These are phyloP conservation scores for Ethmia dodecea DNA, from an alignment of 2,888 invertebrate species.

Conservation along the genomic window DNA sequence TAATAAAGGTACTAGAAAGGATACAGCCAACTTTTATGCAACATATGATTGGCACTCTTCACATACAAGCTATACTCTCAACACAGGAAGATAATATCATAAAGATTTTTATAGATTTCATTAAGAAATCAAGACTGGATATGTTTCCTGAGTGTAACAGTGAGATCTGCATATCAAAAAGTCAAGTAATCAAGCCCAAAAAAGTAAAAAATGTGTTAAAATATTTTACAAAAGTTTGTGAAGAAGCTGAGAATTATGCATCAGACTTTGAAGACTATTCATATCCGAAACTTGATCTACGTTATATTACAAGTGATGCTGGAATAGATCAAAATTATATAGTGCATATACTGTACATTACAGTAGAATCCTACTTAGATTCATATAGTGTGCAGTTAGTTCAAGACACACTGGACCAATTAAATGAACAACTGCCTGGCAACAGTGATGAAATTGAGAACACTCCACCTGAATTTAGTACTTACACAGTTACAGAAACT, in stretches of 20 bases:
- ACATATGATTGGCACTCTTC: slow-evolving; percentile 39
- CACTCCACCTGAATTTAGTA: slow-evolving; percentile 22
- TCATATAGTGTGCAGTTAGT: slow-evolving; percentile 46
- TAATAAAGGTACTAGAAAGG: slow-evolving; percentile 44
- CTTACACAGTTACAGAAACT: slow-evolving; percentile 42
- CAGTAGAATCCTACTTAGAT: slow-evolving; percentile 54
- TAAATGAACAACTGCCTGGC: slow-evolving; percentile 37
- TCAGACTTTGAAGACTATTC: slow-evolving; percentile 12
- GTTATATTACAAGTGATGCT: slow-evolving; percentile 7
- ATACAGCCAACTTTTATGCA: slow-evolving; percentile 57
- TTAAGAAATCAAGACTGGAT: slow-evolving; percentile 38
- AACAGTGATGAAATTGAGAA: slow-evolving; percentile 12
- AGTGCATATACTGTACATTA: slow-evolving; percentile 42
- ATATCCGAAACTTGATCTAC: slow-evolving; percentile 34
- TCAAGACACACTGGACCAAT: slow-evolving; percentile 40
- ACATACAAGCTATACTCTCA: slow-evolving; percentile 34
- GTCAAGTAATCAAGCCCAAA: slow-evolving; percentile 24
- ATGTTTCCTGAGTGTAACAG: slow-evolving; percentile 24
- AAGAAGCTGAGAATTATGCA: not conserved
- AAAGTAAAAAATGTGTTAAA: slow-evolving; percentile 32
- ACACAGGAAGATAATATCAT: slow-evolving; percentile 40
- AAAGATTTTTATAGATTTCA: slow-evolving; percentile 36
- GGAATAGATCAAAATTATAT: slow-evolving; percentile 31
- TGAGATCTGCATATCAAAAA: slow-evolving; percentile 27
- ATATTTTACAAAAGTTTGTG: slow-evolving; percentile 34